These are phyloP conservation scores for Parotocinclus haroldoi DNA, from an alignment of 2,797 vertebrate species.

Conservation along the genomic window DNA sequence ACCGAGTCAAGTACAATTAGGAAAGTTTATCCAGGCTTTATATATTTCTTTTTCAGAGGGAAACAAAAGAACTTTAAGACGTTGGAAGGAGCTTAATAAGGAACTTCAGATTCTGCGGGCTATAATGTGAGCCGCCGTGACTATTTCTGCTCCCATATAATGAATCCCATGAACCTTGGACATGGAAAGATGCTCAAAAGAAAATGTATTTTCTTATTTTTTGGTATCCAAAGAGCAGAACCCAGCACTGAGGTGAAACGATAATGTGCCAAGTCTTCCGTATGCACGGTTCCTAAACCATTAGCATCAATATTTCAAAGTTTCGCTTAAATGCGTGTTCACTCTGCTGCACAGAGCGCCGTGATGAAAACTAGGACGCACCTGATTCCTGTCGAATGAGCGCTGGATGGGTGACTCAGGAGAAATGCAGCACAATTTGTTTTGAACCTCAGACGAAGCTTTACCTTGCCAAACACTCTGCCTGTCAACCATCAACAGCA, in stretches of 20 bases:
- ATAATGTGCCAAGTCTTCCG: neutral
- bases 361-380: constrained; percentile 27
- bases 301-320: neutral
- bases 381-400: constrained; percentile 27
- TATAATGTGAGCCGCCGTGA: neutral
- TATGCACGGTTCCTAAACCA: neutral
- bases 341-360: neutral
- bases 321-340: neutral
- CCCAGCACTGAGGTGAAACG: neutral
- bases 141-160: neutral
- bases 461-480: neutral
- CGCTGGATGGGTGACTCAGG: constrained; percentile 13
- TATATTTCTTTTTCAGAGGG: constrained; percentile 14
- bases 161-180: neutral
- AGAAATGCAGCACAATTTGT: neutral
- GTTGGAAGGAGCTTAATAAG: constrained; percentile 2
- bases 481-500: neutral
- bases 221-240: too few species aligned
- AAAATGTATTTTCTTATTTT: neutral
- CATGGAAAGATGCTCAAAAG: neutral
- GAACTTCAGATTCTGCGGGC: neutral
- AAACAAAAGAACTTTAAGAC: neutral
- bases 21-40: neutral
- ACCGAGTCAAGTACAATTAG: too few species aligned
- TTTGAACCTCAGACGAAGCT: constrained; percentile 13